Base-by-base conservation (phyloP, 2,797 vertebrate species). In the Zalophus californianus region DNA sequence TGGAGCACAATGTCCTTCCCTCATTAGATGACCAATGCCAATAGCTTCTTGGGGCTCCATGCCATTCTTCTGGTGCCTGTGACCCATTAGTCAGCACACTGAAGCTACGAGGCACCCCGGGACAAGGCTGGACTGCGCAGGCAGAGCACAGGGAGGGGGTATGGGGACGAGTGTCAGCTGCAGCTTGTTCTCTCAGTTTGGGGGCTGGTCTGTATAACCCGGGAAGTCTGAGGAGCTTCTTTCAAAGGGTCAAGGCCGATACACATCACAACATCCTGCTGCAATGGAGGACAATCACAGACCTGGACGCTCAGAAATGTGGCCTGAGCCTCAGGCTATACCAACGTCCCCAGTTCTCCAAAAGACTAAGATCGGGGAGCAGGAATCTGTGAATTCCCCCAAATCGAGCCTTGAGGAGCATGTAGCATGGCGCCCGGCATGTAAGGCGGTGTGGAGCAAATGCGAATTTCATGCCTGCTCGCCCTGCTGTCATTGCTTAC, bases 401-500 rank as follows among this genome's bases (percentile, higher is more conserved):
- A 0, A 4, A 0, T 18, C 7, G 0, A 44, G 35, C 16, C 72
- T 78, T 16, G 7, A 20, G 32, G 2, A 7, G 20, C 44, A 32
- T 18, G 18, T 10, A 7, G 90, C 32, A 5, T 4, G 5, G 54
- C 12, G 32, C 21, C 1, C 0, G 1, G 77, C 13, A 2, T 1
- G 0, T 0, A 5, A 12, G 7, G 1, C 6, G 56, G 7, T 0
- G 1, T 11, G 6, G 18, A 29, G 56, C 66, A 18, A 14, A 13
- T 0, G 32, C 35, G 12, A 3, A 21, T 11, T 11, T 8, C 29
- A 0, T 0, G 0, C 9, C n/a, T 6, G 35, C 8, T 35, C 25
- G 15, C 16, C 7, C 6, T 1, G 0, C 14, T 85, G 25, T 29
- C 9, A 0, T 56, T 29, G 32, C 14, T 12, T 15, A 1, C 9